Evolutionary conservation across 2,888 invertebrate species (phyloP).

Genomic region (Cyclophora punctaria): DNA sequence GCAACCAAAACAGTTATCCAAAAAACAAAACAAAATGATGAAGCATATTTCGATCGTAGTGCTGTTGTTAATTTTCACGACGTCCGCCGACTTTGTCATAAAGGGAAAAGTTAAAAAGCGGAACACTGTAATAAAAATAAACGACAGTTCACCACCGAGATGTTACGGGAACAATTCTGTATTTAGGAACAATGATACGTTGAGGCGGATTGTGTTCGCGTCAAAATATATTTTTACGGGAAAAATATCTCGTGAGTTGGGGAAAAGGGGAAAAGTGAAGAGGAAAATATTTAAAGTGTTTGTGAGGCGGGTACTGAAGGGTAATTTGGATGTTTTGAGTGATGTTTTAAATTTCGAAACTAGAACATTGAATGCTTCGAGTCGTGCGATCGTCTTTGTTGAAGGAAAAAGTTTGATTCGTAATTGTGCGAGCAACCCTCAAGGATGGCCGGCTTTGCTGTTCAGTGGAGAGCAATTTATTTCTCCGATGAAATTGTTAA

Average conservation of each 20-base stretch:
- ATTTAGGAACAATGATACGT: slow-evolving; percentile 59
- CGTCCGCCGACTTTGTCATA: slow-evolving; percentile 48
- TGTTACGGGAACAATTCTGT: slow-evolving; percentile 57
- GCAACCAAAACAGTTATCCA: slow-evolving; percentile 14
- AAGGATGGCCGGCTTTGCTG: slow-evolving; percentile 53
- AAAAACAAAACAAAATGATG: slow-evolving; percentile 38
- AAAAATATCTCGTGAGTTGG: slow-evolving; percentile 60
- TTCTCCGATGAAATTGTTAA: slow-evolving; percentile 50
- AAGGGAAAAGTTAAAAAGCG: slow-evolving; percentile 65
- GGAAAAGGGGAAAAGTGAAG: slow-evolving; percentile 44
- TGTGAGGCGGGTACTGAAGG: slow-evolving; percentile 62
- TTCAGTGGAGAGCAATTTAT: slow-evolving; percentile 45
- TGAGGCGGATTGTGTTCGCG: slow-evolving; percentile 50
- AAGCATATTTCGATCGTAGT: slow-evolving; percentile 31
- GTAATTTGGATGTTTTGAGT: slow-evolving; percentile 58
- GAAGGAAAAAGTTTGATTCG: slow-evolving; percentile 43
- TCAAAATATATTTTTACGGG: slow-evolving; percentile 70
- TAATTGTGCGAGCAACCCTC: slow-evolving; percentile 31
- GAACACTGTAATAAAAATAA: slow-evolving; percentile 60
- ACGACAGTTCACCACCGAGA: slow-evolving; percentile 44
- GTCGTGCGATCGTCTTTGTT: slow-evolving; percentile 55
- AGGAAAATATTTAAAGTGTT: slow-evolving; percentile 63
- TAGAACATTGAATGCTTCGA: slow-evolving; percentile 56
- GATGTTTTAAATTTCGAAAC: slow-evolving; percentile 63
- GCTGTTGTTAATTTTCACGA: slow-evolving; percentile 35